Evolutionary conservation across 2,888 invertebrate genomes (phyloP).

Genomic region (Carpatolechia fugitivella): DNA sequence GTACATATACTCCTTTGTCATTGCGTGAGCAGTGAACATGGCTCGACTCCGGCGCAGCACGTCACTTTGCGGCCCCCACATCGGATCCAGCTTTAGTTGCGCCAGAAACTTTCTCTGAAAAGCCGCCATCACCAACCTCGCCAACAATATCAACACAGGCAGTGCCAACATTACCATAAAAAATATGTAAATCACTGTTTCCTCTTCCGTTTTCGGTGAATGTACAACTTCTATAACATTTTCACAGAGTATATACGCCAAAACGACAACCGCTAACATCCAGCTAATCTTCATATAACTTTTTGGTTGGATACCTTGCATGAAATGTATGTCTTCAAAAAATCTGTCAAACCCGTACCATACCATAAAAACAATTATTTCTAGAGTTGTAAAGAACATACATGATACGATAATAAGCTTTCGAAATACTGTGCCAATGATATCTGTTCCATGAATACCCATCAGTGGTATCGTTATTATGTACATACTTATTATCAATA

Average conservation of each 20-base stretch:
- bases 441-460: slow-evolving; percentile 36
- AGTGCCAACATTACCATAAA: slow-evolving; percentile 16
- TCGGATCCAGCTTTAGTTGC: slow-evolving; percentile 38
- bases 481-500: slow-evolving; percentile 34
- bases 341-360: slow-evolving; percentile 62
- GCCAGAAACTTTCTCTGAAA: slow-evolving; percentile 34
- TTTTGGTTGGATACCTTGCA: slow-evolving; percentile 61
- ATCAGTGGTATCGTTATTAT: slow-evolving; percentile 49
- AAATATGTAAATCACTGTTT: slow-evolving; percentile 29
- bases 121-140: slow-evolving; percentile 35
- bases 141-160: slow-evolving; percentile 17
- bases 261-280: slow-evolving; percentile 36
- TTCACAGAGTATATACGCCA: slow-evolving; percentile 38
- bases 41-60: slow-evolving; percentile 60
- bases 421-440: slow-evolving; percentile 33
- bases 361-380: slow-evolving; percentile 53
- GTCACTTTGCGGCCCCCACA: slow-evolving; percentile 60
- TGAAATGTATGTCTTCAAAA: slow-evolving; percentile 69
- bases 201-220: slow-evolving; percentile 1
- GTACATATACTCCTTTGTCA: slow-evolving; percentile 76
- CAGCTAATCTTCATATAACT: slow-evolving; percentile 51
- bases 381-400: slow-evolving; percentile 42
- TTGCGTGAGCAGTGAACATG: slow-evolving; percentile 72
- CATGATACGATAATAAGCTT: slow-evolving; percentile 32
- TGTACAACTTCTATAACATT: slow-evolving; percentile 30